Evolutionary conservation across 2,113 vertebrate genomes (phyloP), one percentile per base, ranked within the genome.

Genomic region (Colaptes auratus): DNA sequence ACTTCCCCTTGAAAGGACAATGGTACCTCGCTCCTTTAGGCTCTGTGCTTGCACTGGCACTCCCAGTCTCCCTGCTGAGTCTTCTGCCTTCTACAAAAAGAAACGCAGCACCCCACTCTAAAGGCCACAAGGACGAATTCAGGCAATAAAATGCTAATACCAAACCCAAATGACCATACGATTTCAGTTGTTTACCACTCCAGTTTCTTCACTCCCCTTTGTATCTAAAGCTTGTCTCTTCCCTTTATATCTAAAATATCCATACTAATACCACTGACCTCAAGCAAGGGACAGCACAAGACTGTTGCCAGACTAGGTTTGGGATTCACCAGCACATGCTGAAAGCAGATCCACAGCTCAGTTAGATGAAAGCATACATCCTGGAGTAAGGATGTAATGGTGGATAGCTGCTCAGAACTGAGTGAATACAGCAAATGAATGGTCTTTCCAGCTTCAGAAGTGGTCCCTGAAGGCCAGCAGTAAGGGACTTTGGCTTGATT

Each of bases 381-480:
- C 76, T 35, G 70, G 35, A 59, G 10, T 42, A 56, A 74, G 48
- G 28, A 46, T 31, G 72, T 42, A 80, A 64, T 13, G 25, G 60
- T 30, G 20, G 44, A 24, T 8, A 77, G 88, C 3, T 75, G 87
- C 76, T 77, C 53, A 16, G 82, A 55, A 86, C 53, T 59, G 61
- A 90, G 76, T 6, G 53, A 88, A 73, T 21, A 50, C 50, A 65
- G 63, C 28, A 83, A 84, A 71, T 12, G 52, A 94, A 91, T n/a
- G 66, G 79, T n/a, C 86, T 55, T 84, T 69, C 35, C 70, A 88
- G 82, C 66, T 61, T 72, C 82, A 78, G 23, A 95, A 94, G 63
- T 55, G 63, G 65, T 78, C 91, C 82, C 91, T 63, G 33, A 92
- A 91, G 88, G 76, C 70, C 55, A 71, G 80, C 92, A 84, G 59